Evolutionary conservation across 1,140 invertebrate species (phyloP), one percentile per base, ranked within the genome.

Genomic region (Drosophila watanabei): DNA sequence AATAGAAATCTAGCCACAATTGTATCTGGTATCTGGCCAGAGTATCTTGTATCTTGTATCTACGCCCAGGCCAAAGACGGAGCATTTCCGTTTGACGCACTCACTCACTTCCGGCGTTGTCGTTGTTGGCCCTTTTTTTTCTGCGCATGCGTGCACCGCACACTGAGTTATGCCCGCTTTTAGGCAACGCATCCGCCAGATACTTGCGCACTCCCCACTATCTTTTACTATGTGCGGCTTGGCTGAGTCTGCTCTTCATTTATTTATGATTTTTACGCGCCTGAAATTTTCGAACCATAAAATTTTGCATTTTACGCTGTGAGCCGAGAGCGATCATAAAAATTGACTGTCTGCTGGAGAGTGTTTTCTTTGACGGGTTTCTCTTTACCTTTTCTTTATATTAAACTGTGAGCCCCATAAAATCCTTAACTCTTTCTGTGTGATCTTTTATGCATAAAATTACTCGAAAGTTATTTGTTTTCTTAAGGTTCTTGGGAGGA

Each of bases 261-360:
- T 88, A 88, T 88, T 89, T 88, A 89, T 80, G 85, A 79, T 85
- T 84, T 72, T 69, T 85, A 88, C 81, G 85, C 85, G 81, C 69
- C 39, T 73, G 65, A 81, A 80, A 88, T 88, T 84, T 88, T 87
- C 75, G 70, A 70, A 80, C 71, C 85, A 88, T 88, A 89, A 88
- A 88, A 81, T 71, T 79, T 75, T 39, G 78, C 78, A 85, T 88
- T 88, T 88, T 75, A 85, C 81, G 66, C 66, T 51, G 66, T 69
- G 57, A 65, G 82, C 14, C 70, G 59, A 18, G 46, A 49, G 77
- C 60, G 78, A 81, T 78, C 85, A 81, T 88, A 69, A 89, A 82
- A 69, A 43, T 48, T 24, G 37, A 32, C 46, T 68, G 71, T 41
- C 33, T 11, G 24, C 8, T 7, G 28, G 10, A 13, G 54, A 73